These are phyloP conservation scores for Dendrolimus houi DNA, from an alignment of 2,888 invertebrate species.

Conservation along the genomic window DNA sequence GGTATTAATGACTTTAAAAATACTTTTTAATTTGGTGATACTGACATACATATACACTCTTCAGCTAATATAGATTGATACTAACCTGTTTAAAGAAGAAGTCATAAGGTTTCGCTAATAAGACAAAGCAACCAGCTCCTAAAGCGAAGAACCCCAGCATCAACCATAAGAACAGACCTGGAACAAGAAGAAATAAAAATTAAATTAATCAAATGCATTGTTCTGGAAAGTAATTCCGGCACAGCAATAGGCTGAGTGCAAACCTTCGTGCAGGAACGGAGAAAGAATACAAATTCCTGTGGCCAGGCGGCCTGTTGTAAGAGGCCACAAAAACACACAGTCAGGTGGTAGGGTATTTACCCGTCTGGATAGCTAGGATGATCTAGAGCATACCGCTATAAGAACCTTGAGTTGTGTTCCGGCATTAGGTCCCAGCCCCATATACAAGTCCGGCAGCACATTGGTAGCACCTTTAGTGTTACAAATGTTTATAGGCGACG, in stretches of 20 bases:
- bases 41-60: too few species aligned
- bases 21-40: too few species aligned
- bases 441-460: too few species aligned
- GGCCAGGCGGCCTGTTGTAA: neutral
- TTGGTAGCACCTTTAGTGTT: too few species aligned
- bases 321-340: neutral
- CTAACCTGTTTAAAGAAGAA: conserved; percentile 84
- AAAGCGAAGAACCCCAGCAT: conserved; percentile 82
- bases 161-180: conserved; percentile 84
- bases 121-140: conserved; percentile 78
- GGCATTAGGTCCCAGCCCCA: too few species aligned
- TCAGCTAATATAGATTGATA: neutral
- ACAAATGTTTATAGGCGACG: too few species aligned
- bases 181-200: conserved; percentile 42
- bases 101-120: conserved; percentile 84
- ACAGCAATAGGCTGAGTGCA: too few species aligned
- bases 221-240: too few species aligned
- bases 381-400: neutral
- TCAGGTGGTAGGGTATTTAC: neutral
- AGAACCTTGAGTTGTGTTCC: too few species aligned
- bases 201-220: neutral
- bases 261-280: too few species aligned
- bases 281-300: neutral
- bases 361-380: neutral
- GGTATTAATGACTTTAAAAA: too few species aligned